Evolutionary conservation across 1,140 invertebrate species (phyloP).

Genomic region (Phocides pigmalion): DNA sequence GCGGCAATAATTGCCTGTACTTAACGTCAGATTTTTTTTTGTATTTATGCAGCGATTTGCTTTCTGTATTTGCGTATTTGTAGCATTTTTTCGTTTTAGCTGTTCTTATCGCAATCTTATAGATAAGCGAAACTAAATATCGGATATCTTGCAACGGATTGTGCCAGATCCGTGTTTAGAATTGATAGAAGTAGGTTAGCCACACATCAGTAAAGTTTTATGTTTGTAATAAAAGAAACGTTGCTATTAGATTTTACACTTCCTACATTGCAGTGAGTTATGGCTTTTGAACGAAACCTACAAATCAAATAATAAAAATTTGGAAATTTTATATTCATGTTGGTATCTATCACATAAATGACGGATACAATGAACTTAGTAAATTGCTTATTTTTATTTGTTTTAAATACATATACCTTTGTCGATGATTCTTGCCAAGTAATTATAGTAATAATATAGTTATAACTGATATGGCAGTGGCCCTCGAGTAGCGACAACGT

Average conservation of each 20-base stretch:
- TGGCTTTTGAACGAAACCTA: constrained; percentile 14
- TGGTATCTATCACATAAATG: no score
- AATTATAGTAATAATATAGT: no score
- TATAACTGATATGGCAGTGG: no score
- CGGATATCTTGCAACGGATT: constrained; percentile 2
- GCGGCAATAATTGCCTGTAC: not conserved
- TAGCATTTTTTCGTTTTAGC: constrained; percentile 3
- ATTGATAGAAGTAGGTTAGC: constrained; percentile 29
- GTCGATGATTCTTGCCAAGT: no score
- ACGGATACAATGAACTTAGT: no score
- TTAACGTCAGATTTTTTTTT: constrained; percentile 1
- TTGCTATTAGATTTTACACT: constrained; percentile 26
- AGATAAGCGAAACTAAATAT: constrained; percentile 20
- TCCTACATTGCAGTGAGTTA: constrained; percentile 34
- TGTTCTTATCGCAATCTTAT: constrained; percentile 16
- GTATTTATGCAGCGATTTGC: no score
- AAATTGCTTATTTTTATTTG: no score
- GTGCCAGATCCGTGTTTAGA: constrained; percentile 20
- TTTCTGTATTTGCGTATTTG: no score
- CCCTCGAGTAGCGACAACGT: no score
- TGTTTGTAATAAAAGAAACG: constrained; percentile 28
- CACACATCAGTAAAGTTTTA: constrained; percentile 16
- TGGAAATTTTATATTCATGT: no score
- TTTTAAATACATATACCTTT: no score
- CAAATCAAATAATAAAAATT: constrained; percentile 23